Percentiles rank a stretch among this genome's conserved stretches.
Conservation (phyloP, 1,140 invertebrate genomes). For the Portunus trituberculatus region DNA sequence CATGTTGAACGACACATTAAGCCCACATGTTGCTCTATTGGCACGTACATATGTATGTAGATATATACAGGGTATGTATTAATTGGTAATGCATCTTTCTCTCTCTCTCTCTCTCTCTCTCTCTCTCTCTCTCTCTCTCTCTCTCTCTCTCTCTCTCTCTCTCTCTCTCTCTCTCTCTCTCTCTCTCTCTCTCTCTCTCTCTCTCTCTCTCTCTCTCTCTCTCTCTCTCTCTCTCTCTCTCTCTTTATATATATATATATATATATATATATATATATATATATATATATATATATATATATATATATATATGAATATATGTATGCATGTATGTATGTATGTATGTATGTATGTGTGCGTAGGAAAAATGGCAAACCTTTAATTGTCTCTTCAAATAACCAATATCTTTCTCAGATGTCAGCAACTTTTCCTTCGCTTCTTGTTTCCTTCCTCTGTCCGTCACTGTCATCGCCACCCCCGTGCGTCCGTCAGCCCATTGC, state of each 20-base stretch:
- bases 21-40: neutral
- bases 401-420: neutral
- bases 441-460: slow-evolving; percentile 14
- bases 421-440: neutral
- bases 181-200: slow-evolving; percentile 56
- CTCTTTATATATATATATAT: neutral
- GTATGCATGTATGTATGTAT: neutral
- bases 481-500: neutral
- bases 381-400: neutral
- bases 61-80: no score
- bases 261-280: neutral
- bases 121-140: slow-evolving; percentile 28
- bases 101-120: slow-evolving; percentile 27
- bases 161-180: neutral
- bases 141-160: neutral
- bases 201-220: slow-evolving; percentile 32
- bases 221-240: slow-evolving; percentile 55
- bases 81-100: no score
- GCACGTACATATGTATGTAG: neutral
- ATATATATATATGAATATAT: neutral
- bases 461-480: neutral
- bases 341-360: neutral
- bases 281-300: slow-evolving; percentile 5
- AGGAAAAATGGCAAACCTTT: neutral
- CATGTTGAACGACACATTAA: no score